Percentiles rank a stretch among this genome's conserved stretches.
Evolutionary conservation across 2,113 vertebrate species (phyloP).

Genomic region (Ammospiza nelsoni): DNA sequence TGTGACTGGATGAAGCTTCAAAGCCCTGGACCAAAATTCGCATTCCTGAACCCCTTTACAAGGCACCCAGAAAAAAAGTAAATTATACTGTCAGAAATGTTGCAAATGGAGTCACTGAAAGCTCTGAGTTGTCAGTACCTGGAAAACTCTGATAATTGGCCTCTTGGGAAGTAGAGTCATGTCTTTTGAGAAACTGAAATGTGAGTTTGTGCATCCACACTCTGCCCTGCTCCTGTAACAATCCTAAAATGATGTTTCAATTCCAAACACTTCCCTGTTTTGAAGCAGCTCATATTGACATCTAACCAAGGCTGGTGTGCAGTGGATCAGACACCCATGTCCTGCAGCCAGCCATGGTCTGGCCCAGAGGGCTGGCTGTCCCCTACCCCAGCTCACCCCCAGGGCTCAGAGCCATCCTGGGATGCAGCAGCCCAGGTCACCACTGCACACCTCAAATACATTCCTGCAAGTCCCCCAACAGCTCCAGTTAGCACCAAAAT

Average conservation of each 20-base stretch:
- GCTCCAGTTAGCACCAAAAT: background rate
- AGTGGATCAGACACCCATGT: fast-evolving
- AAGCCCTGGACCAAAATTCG: background rate
- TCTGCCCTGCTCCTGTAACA: background rate
- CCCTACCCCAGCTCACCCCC: fast-evolving
- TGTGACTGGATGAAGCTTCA: background rate
- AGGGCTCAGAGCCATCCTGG: background rate
- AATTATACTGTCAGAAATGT: background rate
- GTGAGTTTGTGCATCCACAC: background rate
- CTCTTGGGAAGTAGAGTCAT: background rate
- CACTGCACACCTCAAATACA: background rate
- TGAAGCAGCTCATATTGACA: background rate
- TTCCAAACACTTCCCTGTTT: background rate
- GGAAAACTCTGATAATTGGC: background rate
- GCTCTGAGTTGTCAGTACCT: background rate
- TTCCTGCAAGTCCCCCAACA: background rate
- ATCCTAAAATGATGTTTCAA: background rate
- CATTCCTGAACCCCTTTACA: background rate
- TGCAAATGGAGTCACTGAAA: background rate
- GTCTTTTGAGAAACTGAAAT: background rate
- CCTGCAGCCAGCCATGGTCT: background rate
- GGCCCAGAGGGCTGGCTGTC: background rate
- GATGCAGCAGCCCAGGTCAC: background rate
- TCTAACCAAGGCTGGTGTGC: background rate
- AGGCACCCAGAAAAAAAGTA: background rate